Conservation (phyloP, 1,140 invertebrate species). For the Anagrus nilaparvatae region DNA sequence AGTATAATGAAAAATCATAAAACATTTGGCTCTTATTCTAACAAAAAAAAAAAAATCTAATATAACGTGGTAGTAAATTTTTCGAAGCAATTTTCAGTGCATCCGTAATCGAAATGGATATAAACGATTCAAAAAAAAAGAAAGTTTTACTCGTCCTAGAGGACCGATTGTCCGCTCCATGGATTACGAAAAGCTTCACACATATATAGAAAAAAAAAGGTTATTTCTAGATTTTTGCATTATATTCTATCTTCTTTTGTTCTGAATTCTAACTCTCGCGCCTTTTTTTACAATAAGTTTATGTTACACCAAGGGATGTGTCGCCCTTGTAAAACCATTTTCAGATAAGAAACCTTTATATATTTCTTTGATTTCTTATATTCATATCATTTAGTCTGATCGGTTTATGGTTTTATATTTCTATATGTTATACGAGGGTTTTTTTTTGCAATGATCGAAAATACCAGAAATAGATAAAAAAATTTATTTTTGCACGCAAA, state of each 20-base stretch:
- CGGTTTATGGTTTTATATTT: constrained; percentile 41
- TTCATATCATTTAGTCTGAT: constrained; percentile 37
- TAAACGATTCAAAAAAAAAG: constrained; percentile 20
- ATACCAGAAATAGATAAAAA: constrained; percentile 33
- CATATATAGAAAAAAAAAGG: constrained; percentile 18
- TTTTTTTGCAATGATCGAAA: constrained; percentile 45
- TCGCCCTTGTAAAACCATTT: constrained; percentile 43
- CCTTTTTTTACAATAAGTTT: constrained; percentile 32
- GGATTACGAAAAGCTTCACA: constrained; percentile 15
- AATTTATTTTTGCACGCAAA: background rate
- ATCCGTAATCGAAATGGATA: constrained; percentile 16
- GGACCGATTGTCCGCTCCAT: constrained; percentile 31
- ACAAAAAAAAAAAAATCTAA: background rate
- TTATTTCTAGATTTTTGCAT: constrained; percentile 29
- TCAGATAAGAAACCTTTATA: constrained; percentile 36
- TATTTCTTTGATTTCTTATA: constrained; percentile 34
- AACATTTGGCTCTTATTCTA: background rate
- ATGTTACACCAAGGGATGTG: constrained; percentile 37
- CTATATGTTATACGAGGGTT: constrained; percentile 27
- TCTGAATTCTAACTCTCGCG: background rate
- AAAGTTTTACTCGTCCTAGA: constrained; percentile 31
- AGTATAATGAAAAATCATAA: constrained; percentile 15
- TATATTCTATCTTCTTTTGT: too few relatives aligned
- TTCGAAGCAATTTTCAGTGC: constrained; percentile 13
- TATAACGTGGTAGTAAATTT: background rate